Conservation (phyloP, 2,888 invertebrate species). For the Eumerus sabulonum region DNA sequence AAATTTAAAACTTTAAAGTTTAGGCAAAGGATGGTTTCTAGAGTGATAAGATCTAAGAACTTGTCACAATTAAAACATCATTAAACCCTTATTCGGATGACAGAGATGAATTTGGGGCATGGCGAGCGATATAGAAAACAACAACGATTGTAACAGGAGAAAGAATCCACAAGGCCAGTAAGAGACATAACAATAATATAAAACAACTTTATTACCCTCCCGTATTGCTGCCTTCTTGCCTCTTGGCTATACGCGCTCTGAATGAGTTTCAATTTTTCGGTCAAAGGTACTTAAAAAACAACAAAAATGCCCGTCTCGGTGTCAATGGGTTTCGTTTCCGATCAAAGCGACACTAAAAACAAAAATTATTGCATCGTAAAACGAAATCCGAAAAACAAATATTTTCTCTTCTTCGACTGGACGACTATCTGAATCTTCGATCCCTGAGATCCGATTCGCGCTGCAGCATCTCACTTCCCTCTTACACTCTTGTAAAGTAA, state of each 20-base stretch:
- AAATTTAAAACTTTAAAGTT: constrained; percentile 33
- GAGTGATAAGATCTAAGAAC: constrained; percentile 40
- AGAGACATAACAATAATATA: constrained; percentile 42
- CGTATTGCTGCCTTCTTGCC: constrained; percentile 28
- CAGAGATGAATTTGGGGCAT: constrained; percentile 28
- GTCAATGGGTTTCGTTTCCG: constrained; percentile 61
- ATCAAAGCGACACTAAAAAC: constrained; percentile 67
- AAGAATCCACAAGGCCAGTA: no score
- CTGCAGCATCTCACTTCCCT: constrained; percentile 57
- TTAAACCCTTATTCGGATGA: constrained; percentile 48
- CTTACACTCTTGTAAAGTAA: constrained; percentile 54
- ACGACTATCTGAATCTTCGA: constrained; percentile 19
- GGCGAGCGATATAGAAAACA: constrained; percentile 7
- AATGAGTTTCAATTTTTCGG: constrained; percentile 66
- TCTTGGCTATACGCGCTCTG: constrained; percentile 43
- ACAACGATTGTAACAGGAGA: constrained; percentile 3
- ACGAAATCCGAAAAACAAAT: constrained; percentile 68
- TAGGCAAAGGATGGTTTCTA: constrained; percentile 11
- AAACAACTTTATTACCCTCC: constrained; percentile 54
- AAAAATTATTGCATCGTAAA: constrained; percentile 68
- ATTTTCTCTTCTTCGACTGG: constrained; percentile 44
- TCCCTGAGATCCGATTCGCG: constrained; percentile 16
- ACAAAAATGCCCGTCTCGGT: constrained; percentile 40
- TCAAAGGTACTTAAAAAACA: constrained; percentile 56
- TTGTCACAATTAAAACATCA: constrained; percentile 50